Percentiles rank a stretch among this genome's conserved stretches.
Conservation (phyloP, 2,797 vertebrate genomes). For the Sebastes umbrosus region DNA sequence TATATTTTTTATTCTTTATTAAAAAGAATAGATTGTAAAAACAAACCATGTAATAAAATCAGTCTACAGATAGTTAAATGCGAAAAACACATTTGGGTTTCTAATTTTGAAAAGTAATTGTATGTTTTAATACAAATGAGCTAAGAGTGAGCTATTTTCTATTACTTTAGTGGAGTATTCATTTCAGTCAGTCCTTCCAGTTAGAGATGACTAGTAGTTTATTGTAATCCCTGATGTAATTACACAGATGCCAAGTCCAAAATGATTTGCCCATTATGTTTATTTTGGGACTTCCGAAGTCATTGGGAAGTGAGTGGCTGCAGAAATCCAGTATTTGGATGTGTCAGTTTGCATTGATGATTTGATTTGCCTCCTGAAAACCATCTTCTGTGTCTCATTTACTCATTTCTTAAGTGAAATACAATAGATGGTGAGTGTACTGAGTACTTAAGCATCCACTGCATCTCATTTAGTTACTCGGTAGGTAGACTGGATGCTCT, state of each 20-base stretch:
- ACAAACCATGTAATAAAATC: not conserved
- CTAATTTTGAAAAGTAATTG: not conserved
- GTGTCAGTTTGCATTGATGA: not conserved
- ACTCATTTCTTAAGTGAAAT: slow-evolving; percentile 40
- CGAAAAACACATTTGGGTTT: not conserved
- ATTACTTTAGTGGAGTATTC: not conserved
- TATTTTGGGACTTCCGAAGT: slow-evolving; percentile 12
- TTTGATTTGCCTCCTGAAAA: slow-evolving; percentile 16
- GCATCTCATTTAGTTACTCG: slow-evolving; percentile 21
- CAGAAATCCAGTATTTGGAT: not conserved
- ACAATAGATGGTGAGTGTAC: slow-evolving; percentile 21
- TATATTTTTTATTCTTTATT: too few species aligned
- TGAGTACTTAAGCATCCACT: slow-evolving; percentile 37
- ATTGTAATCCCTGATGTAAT: slow-evolving; percentile 7
- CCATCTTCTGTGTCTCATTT: slow-evolving; percentile 7
- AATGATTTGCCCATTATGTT: not conserved
- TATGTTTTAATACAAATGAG: not conserved
- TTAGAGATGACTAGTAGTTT: not conserved
- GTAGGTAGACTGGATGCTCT: slow-evolving; percentile 26
- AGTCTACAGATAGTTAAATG: not conserved
- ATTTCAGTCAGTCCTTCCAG: not conserved
- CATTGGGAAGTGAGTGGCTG: not conserved
- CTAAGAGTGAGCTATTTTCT: not conserved
- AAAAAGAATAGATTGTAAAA: not conserved
- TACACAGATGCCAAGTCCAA: not conserved